Conservation (phyloP, 2,113 vertebrate species). For the Tragelaphus strepsiceros region DNA sequence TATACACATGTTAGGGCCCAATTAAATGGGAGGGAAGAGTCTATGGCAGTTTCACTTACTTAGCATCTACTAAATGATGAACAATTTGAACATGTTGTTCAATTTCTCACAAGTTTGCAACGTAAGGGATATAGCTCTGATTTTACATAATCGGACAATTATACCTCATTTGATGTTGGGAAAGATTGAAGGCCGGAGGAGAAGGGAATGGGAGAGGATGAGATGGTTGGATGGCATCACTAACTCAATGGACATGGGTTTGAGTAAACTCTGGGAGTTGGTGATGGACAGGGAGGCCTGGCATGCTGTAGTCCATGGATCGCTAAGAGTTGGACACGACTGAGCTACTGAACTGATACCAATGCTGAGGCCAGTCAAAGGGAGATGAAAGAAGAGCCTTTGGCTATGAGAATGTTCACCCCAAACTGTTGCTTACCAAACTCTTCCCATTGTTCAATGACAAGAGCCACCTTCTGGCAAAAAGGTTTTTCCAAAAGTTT, state of each 20-base stretch:
- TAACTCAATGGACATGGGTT: background rate
- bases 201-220: background rate
- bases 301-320: fast-evolving
- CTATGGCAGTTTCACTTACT: background rate
- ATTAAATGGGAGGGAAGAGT: background rate
- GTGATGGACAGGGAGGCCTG: background rate
- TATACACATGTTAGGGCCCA: background rate
- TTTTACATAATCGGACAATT: background rate
- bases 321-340: background rate
- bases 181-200: background rate
- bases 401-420: background rate
- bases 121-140: background rate
- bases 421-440: background rate
- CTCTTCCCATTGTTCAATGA: background rate
- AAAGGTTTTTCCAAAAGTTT: background rate
- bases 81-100: background rate
- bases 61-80: background rate
- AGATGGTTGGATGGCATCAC: background rate
- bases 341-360: background rate
- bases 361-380: background rate
- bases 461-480: background rate
- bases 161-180: background rate
- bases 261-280: background rate
- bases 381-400: background rate
- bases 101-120: background rate